Evolutionary conservation across 2,113 vertebrate genomes (phyloP).

Genomic region (Coregonus clupeaformis): DNA sequence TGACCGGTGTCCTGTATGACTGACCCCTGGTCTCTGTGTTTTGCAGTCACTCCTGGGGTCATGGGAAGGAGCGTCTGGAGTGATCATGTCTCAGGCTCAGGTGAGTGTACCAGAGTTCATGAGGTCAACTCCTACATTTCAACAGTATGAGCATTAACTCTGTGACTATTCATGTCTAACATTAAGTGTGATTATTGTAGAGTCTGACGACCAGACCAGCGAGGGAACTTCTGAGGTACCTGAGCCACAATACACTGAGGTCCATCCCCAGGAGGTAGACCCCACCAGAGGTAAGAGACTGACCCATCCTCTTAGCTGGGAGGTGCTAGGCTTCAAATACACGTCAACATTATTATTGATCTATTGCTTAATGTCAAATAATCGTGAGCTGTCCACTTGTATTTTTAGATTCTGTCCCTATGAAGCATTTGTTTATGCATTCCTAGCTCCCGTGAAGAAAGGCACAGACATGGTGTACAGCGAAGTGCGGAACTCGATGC

Average conservation of each 20-base stretch:
- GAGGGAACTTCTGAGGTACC: constrained; percentile 38
- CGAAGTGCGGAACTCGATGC: constrained; percentile 53
- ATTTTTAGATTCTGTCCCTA: too few species aligned
- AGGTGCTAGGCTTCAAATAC: neutral
- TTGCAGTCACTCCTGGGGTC: constrained; percentile 64
- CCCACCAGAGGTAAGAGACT: constrained; percentile 51
- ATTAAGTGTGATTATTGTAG: constrained; percentile 38
- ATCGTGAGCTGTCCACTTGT: too few species aligned
- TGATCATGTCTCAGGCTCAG: constrained; percentile 65
- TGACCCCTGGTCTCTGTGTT: neutral
- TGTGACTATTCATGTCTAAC: too few species aligned
- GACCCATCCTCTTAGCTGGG: neutral
- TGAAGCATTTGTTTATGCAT: neutral
- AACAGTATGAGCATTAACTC: neutral
- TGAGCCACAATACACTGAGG: constrained; percentile 53
- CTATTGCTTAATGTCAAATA: too few species aligned
- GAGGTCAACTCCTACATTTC: neutral
- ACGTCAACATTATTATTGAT: neutral
- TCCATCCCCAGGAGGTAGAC: constrained; percentile 43
- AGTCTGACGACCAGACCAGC: constrained; percentile 62
- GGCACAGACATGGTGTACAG: constrained; percentile 49
- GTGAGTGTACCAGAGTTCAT: constrained; percentile 47
- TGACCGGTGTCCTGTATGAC: neutral
- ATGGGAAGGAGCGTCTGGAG: constrained; percentile 73
- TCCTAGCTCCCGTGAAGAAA: constrained; percentile 42